A percentile compares a stretch with the other conserved stretches of the same genome.
Evolutionary conservation across 2,113 vertebrate genomes (phyloP).

Genomic region (Bubalus kerabau): DNA sequence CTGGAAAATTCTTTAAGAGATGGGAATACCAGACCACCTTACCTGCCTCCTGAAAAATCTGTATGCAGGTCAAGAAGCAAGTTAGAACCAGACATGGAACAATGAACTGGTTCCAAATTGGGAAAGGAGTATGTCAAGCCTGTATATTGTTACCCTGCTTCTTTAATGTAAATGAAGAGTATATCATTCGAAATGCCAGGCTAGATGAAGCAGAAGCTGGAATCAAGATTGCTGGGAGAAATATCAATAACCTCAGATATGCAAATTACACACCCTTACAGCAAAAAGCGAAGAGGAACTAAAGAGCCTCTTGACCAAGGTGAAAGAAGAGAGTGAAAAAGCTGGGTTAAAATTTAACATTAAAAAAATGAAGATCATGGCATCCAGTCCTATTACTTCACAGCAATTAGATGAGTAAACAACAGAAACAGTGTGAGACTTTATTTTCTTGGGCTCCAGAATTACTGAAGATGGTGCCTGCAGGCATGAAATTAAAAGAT

Average conservation of each 20-base stretch:
- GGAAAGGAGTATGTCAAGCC: not conserved
- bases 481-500: not conserved
- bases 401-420: not conserved
- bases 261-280: not conserved
- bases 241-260: not conserved
- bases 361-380: not conserved
- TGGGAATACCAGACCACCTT: not conserved
- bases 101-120: not conserved
- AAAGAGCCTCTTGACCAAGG: not conserved
- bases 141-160: not conserved
- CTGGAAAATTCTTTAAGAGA: not conserved
- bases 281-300: not conserved
- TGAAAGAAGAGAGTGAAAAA: not conserved
- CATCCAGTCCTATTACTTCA: not conserved
- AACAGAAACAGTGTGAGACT: not conserved
- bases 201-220: not conserved
- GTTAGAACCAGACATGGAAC: not conserved
- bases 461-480: not conserved
- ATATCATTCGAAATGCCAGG: rapidly evolving
- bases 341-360: not conserved
- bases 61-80: not conserved
- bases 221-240: not conserved
- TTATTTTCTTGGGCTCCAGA: not conserved
- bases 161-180: not conserved
- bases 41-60: not conserved